Conservation (phyloP, 2,113 vertebrate species). For the Brachypteracias leptosomus region DNA sequence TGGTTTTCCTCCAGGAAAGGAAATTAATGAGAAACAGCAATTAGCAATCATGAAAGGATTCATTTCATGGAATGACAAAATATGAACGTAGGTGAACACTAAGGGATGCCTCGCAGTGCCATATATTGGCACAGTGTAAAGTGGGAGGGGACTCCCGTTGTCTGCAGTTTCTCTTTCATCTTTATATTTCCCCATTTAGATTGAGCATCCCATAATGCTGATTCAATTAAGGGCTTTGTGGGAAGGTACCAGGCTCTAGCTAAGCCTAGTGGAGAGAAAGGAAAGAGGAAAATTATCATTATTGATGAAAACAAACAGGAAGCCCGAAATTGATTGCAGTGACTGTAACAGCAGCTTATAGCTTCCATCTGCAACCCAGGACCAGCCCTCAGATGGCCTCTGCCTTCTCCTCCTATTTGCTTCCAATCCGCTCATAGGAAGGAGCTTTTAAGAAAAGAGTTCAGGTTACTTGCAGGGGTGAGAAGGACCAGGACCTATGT, state of each 20-base stretch:
- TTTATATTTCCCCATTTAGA: neutral
- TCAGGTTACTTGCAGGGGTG: neutral
- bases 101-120: neutral
- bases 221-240: neutral
- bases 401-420: neutral
- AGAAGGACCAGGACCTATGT: neutral
- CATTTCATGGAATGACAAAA: neutral
- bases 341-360: neutral
- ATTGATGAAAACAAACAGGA: constrained; percentile 1
- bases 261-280: neutral
- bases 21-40: constrained; percentile 22
- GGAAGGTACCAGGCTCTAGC: neutral
- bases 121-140: neutral
- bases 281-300: neutral
- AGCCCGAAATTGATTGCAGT: constrained; percentile 39
- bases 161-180: neutral
- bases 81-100: neutral
- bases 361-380: accelerated
- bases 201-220: neutral
- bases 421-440: neutral
- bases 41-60: neutral
- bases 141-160: neutral
- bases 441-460: neutral
- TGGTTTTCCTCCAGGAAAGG: constrained; percentile 4
- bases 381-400: neutral